Conservation (phyloP, 2,113 vertebrate genomes). For the Gadus macrocephalus region DNA sequence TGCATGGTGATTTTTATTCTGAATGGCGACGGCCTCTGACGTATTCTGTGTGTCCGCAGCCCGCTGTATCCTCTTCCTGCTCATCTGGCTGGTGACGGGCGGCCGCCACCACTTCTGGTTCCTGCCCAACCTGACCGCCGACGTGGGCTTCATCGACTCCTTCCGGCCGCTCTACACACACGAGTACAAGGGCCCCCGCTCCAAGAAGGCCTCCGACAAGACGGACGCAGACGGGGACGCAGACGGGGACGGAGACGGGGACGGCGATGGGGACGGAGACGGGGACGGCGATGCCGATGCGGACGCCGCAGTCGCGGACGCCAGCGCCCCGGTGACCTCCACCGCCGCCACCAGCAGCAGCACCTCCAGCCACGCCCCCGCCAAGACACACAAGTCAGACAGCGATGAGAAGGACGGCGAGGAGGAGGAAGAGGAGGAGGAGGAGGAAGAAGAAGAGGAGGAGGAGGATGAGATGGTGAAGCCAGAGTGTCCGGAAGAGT, state of each 20-base stretch:
- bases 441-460: conserved; percentile 61
- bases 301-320: neutral
- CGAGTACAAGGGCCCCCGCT: conserved; percentile 94
- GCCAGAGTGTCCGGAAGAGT: conserved; percentile 31
- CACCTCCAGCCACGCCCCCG: conserved; percentile 81
- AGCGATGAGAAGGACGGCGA: conserved; percentile 90
- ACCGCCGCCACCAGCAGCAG: conserved; percentile 9
- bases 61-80: conserved; percentile 95
- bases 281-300: neutral
- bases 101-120: conserved; percentile 99
- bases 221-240: neutral
- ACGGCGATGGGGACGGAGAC: neutral
- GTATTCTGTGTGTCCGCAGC: conserved; percentile 66
- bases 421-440: conserved; percentile 77
- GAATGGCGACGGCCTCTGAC: no score
- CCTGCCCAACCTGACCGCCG: conserved; percentile 95
- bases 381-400: conserved; percentile 93
- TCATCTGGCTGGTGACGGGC: conserved; percentile 97
- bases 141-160: conserved; percentile 98
- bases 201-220: conserved; percentile 85
- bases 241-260: conserved; percentile 1
- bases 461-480: no score
- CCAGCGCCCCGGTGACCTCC: conserved; percentile 7
- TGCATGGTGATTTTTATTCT: no score
- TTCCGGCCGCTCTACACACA: conserved; percentile 98